Conservation (phyloP, 2,888 invertebrate genomes). For the Helobdella robusta region DNA sequence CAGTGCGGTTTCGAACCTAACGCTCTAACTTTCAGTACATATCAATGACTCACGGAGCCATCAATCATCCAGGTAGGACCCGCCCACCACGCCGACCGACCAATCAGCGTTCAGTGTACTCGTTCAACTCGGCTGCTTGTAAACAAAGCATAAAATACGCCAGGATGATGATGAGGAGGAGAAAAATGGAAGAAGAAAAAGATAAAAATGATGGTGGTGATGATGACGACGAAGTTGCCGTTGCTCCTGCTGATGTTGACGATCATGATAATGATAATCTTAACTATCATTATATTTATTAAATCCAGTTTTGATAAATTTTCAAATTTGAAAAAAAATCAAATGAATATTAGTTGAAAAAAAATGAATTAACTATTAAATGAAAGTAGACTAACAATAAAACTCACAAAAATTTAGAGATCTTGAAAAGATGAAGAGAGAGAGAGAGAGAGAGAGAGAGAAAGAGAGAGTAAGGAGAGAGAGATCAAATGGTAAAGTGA, state of each 20-base stretch:
- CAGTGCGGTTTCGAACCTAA: slow-evolving; percentile 11
- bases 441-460: background rate
- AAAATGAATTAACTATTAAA: too few relatives aligned
- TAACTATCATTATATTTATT: too few relatives aligned
- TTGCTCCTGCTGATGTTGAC: too few relatives aligned
- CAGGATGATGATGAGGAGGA: background rate
- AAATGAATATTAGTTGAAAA: too few relatives aligned
- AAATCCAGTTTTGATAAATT: too few relatives aligned
- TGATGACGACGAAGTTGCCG: too few relatives aligned
- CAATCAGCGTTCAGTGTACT: slow-evolving; percentile 20
- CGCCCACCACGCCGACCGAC: slow-evolving; percentile 8
- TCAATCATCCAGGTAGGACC: slow-evolving; percentile 16
- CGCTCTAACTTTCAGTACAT: slow-evolving; percentile 16
- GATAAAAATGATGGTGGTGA: too few relatives aligned
- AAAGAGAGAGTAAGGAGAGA: background rate
- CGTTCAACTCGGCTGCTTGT: slow-evolving; percentile 21
- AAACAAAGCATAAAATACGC: slow-evolving; percentile 24
- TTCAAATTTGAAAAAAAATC: too few relatives aligned
- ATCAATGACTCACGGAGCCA: slow-evolving; percentile 25
- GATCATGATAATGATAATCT: too few relatives aligned
- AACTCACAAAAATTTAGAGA: too few relatives aligned
- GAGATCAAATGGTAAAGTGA: background rate
- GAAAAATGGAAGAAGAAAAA: background rate
- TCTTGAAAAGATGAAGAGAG: background rate
- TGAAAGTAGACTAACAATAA: too few relatives aligned